Evolutionary conservation across 1,140 invertebrate genomes (phyloP), one percentile per base, ranked within the genome.

Genomic region (Belonocnema kinseyi): DNA sequence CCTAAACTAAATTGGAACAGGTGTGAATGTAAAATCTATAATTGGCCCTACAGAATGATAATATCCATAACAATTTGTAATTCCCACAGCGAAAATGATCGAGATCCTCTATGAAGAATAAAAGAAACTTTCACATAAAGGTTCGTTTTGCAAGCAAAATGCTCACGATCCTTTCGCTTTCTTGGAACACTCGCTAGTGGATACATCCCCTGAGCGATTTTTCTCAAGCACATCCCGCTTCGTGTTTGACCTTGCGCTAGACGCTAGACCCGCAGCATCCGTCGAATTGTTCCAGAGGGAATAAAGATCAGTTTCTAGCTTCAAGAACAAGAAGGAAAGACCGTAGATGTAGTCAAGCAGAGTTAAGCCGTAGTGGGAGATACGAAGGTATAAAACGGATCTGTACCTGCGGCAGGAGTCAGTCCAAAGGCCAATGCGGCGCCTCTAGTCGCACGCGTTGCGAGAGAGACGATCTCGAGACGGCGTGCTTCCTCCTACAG

Each of bases 361-460:
- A 79, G 77, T 84, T 80, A 58, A 73, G 77, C 71, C 33, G 82
- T 82, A 88, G 90, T 91, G 90, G 90, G 90, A 88, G 90, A 90
- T 87, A 77, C 90, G 90, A 91, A 88, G 90, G 90, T 91, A 91
- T 91, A 91, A 91, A 90, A 89, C 86, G 88, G 83, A 89, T 90
- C 87, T 86, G 83, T 78, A 79, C 82, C 78, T 77, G 74, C 81
- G 85, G 82, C 78, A 84, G 84, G 80, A 89, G 88, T 85, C 89
- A 91, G 90, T 90, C 88, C 85, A 88, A 89, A 88, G 88, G 87
- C 88, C 89, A 88, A 88, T 90, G 85, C 86, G 87, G 83, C 85
- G 88, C 83, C 90, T 90, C 89, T 91, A 91, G 90, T 91, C 90
- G 90, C 89, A 86, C 83, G 83, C 76, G 89, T 89, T 81, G 90